Evolutionary conservation across 2,888 invertebrate genomes (phyloP).

Genomic region (Sinhomidia bicolor): DNA sequence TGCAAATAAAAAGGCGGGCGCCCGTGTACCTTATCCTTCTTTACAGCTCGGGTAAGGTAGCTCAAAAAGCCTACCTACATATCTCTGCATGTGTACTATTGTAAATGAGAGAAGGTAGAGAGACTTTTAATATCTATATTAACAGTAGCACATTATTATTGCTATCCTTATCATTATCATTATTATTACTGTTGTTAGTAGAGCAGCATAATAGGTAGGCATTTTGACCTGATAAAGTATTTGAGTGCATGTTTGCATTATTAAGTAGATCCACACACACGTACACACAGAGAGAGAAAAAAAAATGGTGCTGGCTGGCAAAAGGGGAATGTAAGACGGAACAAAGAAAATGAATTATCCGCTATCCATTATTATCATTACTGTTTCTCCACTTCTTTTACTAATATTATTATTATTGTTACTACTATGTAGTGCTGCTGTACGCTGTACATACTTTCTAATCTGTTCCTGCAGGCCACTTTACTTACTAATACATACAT

Average conservation of each 20-base stretch:
- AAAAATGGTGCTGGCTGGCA: not conserved
- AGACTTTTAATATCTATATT: not conserved
- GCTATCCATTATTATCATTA: constrained; percentile 55
- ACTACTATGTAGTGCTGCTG: not conserved
- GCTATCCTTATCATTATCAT: not conserved
- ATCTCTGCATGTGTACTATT: too few relatives aligned
- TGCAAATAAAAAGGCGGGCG: too few relatives aligned
- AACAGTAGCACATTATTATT: too few relatives aligned
- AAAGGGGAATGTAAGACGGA: not conserved
- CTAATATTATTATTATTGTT: constrained; percentile 4
- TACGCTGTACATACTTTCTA: too few relatives aligned
- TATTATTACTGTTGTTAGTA: not conserved
- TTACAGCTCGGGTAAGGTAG: too few relatives aligned
- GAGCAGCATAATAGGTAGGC: not conserved
- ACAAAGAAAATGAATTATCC: constrained; percentile 69
- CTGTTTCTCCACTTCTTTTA: not conserved
- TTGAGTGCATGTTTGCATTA: constrained; percentile 19
- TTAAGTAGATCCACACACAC: too few relatives aligned
- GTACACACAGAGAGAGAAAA: too few relatives aligned
- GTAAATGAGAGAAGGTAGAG: too few relatives aligned
- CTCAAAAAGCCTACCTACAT: too few relatives aligned
- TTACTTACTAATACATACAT: too few relatives aligned
- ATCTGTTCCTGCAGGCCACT: too few relatives aligned
- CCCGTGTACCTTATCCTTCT: too few relatives aligned
- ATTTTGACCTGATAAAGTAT: not conserved